Evolutionary conservation across 2,113 vertebrate species (phyloP), one percentile per base, ranked within the genome.

Genomic region (Penelope pileata): DNA sequence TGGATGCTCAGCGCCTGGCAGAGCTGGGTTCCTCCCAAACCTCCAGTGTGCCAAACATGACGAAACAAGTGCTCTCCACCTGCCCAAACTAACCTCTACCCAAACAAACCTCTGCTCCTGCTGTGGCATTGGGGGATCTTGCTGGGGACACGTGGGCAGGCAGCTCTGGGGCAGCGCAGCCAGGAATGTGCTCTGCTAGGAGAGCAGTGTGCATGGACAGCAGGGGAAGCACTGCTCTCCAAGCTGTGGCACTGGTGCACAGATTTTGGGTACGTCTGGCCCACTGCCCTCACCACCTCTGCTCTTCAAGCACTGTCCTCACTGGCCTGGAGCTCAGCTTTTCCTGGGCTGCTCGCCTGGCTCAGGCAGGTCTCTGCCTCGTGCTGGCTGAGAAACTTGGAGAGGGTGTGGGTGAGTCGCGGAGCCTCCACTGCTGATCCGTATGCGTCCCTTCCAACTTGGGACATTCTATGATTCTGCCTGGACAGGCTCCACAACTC

Each of bases 21-120:
- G 23, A 59, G 38, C 2, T 29, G 26, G 17, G 5, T 24, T 72
- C 3, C 7, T 24, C 23, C 14, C 17, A 58, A 9, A 50, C 38
- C 58, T 63, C 70, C 0, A 0, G 8, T 48, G 72, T 24, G 38
- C 42, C 16, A 40, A 66, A n/a, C n/a, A n/a, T 3, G 1, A 21
- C 2, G 4, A 14, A 77, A 50, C 47, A 27, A 9, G 29, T 19
- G 53, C 32, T 86, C n/a, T 53, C 30, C 24, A 13, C 18, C 69
- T 69, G 6, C 48, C n/a, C 68, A 43, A 6, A 6, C 29, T 15
- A 32, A 17, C 30, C 13, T 9, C 45, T 62, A n/a, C n/a, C n/a
- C n/a, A n/a, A n/a, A n/a, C n/a, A n/a, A n/a, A 7, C 34, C 63
- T 17, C 77, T 89, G 73, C 64, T 84, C 42, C 45, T 81, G 63